These are phyloP conservation scores for Echeneis naucrates DNA, from an alignment of 2,797 vertebrate genomes.

Conservation along the genomic window DNA sequence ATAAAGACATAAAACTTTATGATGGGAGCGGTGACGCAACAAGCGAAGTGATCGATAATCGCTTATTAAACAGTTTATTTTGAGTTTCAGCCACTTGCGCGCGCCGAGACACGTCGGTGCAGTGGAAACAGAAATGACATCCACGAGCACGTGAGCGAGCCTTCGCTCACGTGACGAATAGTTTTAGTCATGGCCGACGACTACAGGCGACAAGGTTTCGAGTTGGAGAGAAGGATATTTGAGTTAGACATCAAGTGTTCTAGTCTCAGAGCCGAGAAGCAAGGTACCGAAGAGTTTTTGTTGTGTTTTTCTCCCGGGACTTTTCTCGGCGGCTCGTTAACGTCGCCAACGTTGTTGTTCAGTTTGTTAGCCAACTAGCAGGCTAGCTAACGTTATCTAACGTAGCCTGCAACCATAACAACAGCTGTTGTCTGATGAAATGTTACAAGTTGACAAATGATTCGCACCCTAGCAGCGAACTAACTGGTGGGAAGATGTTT, in stretches of 20 bases:
- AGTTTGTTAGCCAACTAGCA: constrained; percentile 56
- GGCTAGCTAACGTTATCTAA: constrained; percentile 60
- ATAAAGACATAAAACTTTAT: no score
- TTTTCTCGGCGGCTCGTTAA: neutral
- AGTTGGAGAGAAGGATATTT: constrained; percentile 88
- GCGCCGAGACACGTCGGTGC: neutral
- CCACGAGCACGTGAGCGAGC: constrained; percentile 76
- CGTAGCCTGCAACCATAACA: constrained; percentile 71
- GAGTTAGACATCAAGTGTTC: constrained; percentile 87
- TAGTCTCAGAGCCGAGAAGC: constrained; percentile 84
- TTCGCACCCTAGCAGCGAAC: fast-evolving
- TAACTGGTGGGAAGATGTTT: fast-evolving
- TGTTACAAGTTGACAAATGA: constrained; percentile 7
- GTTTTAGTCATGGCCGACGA: constrained; percentile 88
- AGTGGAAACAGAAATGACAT: constrained; percentile 13
- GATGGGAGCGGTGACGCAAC: neutral
- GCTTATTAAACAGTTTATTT: fast-evolving
- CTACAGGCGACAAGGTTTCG: constrained; percentile 86
- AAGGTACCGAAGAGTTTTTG: constrained; percentile 66
- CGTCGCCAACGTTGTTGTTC: neutral
- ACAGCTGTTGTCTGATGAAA: constrained; percentile 60
- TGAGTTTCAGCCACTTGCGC: neutral
- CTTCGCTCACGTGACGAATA: constrained; percentile 80
- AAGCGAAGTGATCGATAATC: no score
- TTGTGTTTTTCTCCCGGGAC: neutral